phyloP scores from a whole-genome alignment of 1,140 invertebrate species.

The Chironomus striatipennis region DNA sequence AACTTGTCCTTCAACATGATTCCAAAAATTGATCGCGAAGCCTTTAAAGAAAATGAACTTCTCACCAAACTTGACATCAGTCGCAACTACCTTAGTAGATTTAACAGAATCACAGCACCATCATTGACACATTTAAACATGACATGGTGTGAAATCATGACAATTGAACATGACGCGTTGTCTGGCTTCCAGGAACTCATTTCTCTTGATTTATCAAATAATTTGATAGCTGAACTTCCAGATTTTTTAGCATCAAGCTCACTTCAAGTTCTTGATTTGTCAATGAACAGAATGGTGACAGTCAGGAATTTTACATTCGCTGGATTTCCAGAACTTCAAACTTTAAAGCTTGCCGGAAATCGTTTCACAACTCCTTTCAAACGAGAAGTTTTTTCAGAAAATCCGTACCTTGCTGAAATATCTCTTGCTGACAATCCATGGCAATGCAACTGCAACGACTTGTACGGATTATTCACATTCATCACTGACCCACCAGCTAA shows the following conservation, averaged over 20 bases:
- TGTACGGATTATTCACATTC: conserved; percentile 50
- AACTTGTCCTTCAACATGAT: conserved; percentile 61
- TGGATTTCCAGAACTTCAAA: conserved; percentile 45
- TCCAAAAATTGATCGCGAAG: conserved; percentile 43
- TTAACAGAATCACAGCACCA: conserved; percentile 46
- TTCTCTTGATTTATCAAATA: conserved; percentile 49
- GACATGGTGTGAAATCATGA: conserved; percentile 50
- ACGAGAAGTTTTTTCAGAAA: conserved; percentile 49
- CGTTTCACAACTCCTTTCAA: conserved; percentile 51
- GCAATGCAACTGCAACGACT: conserved; percentile 55
- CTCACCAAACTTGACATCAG: conserved; percentile 50
- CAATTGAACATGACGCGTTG: conserved; percentile 45
- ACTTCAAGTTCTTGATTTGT: conserved; percentile 49
- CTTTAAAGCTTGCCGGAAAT: conserved; percentile 55
- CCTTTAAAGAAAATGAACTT: conserved; percentile 45
- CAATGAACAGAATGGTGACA: conserved; percentile 37
- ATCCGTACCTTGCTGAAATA: conserved; percentile 47
- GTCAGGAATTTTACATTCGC: conserved; percentile 47
- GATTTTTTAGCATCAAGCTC: conserved; percentile 46
- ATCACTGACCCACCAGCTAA: conserved; percentile 49
- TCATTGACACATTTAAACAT: conserved; percentile 47
- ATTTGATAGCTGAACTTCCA: conserved; percentile 48
- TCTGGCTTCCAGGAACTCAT: conserved; percentile 44
- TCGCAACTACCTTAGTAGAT: conserved; percentile 52
- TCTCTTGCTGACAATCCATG: conserved; percentile 60